Percentiles rank a stretch among this genome's conserved stretches.
These are phyloP conservation scores for Chaenodraco wilsoni DNA, from an alignment of 2,797 vertebrate species.

Conservation along the genomic window DNA sequence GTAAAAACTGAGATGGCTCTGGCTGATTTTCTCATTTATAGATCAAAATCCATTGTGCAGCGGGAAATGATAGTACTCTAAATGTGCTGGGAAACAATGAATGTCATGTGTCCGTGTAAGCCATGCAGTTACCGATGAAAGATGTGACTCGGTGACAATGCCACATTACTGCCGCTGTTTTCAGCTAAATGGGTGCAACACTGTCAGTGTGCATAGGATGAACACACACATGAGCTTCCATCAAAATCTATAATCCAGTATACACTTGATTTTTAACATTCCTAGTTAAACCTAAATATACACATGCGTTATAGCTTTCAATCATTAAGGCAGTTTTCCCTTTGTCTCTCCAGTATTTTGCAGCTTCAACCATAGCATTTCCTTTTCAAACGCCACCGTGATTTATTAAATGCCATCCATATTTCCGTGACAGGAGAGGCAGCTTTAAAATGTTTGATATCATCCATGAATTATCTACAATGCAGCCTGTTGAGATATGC, in stretches of 20 bases:
- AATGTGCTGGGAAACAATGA: constrained; percentile 17
- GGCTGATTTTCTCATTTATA: constrained; percentile 27
- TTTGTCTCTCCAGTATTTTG: background rate
- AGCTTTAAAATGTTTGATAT: background rate
- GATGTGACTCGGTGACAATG: constrained; percentile 15
- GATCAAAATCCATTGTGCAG: constrained; percentile 29
- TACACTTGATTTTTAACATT: background rate
- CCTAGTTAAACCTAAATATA: background rate
- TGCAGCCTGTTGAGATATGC: background rate
- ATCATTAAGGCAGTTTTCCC: background rate
- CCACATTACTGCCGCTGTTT: constrained; percentile 9
- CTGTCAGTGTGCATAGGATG: background rate
- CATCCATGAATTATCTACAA: background rate
- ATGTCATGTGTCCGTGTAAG: constrained; percentile 21
- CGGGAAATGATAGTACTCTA: background rate
- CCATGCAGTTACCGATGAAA: constrained; percentile 8
- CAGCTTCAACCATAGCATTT: background rate
- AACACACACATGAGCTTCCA: no score
- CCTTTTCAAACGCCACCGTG: background rate
- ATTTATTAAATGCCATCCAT: background rate
- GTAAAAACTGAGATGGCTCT: constrained; percentile 25
- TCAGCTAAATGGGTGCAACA: background rate
- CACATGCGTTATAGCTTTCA: background rate
- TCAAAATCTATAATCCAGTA: background rate
- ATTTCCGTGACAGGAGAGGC: background rate